phyloP scores from a whole-genome alignment of 2,888 invertebrate genomes.

The Phengaris arion region DNA sequence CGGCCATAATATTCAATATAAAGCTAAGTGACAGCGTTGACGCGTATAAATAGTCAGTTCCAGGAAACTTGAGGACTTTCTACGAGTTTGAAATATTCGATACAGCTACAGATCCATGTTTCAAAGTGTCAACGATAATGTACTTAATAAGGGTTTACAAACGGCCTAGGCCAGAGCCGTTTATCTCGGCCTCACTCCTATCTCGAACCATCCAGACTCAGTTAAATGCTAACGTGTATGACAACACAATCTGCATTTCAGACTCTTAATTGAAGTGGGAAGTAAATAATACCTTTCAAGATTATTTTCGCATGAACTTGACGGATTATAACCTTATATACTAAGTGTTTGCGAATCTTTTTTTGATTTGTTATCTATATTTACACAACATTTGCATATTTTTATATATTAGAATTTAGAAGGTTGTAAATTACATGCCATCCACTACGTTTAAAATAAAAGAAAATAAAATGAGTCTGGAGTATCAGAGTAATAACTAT shows the following conservation, averaged over 20 bases:
- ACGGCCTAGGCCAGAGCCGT: slow-evolving; percentile 38
- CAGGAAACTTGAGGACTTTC: slow-evolving; percentile 27
- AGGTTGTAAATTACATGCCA: too few species aligned
- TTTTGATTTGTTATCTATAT: too few species aligned
- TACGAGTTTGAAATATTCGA: slow-evolving; percentile 31
- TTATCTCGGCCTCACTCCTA: slow-evolving; percentile 35
- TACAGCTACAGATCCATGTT: slow-evolving; percentile 31
- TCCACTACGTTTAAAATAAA: too few species aligned
- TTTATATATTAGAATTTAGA: too few species aligned
- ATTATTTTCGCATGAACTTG: neutral
- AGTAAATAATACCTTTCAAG: neutral
- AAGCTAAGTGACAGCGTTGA: slow-evolving; percentile 28
- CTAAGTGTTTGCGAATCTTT: too few species aligned
- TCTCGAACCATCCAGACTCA: slow-evolving; percentile 33
- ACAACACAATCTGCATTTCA: slow-evolving; percentile 32
- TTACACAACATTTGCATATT: too few species aligned
- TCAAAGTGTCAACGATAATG: slow-evolving; percentile 42
- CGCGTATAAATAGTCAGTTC: slow-evolving; percentile 22
- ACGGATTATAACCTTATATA: too few species aligned
- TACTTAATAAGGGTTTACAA: slow-evolving; percentile 44
- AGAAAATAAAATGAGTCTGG: too few species aligned
- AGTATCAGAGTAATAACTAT: too few species aligned
- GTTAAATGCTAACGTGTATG: slow-evolving; percentile 29
- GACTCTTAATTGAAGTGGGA: slow-evolving; percentile 19
- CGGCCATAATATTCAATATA: slow-evolving; percentile 11